phyloP scores from a whole-genome alignment of 1,140 invertebrate genomes.

The Ips nitidus region DNA sequence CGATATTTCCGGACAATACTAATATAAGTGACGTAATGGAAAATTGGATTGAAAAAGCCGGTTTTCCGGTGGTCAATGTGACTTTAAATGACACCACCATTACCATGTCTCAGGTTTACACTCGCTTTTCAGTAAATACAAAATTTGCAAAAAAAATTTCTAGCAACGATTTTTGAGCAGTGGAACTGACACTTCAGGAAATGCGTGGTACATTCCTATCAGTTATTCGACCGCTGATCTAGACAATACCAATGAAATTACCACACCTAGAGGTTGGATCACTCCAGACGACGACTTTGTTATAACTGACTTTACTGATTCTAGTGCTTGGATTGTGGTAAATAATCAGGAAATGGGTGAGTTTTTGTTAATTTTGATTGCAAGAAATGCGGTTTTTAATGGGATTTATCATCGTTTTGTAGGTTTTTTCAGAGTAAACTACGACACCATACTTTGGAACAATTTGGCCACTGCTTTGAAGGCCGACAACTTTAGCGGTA shows the following conservation, averaged over 20 bases:
- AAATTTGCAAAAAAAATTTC: neutral
- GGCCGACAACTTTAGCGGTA: slow-evolving; percentile 56
- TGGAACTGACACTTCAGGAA: slow-evolving; percentile 8
- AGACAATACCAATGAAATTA: slow-evolving; percentile 55
- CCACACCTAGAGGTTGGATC: slow-evolving; percentile 57
- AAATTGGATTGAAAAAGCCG: slow-evolving; percentile 62
- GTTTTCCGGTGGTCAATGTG: slow-evolving; percentile 61
- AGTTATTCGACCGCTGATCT: slow-evolving; percentile 56
- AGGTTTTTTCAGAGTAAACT: slow-evolving; percentile 81
- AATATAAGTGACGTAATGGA: slow-evolving; percentile 58
- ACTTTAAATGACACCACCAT: slow-evolving; percentile 28
- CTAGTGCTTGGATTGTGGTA: slow-evolving; percentile 66
- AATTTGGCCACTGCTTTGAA: slow-evolving; percentile 58
- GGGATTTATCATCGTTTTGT: slow-evolving; percentile 19
- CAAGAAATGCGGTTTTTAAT: slow-evolving; percentile 39
- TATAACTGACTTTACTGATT: slow-evolving; percentile 42
- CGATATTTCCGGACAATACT: slow-evolving; percentile 7
- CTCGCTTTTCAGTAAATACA: neutral
- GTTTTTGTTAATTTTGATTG: slow-evolving; percentile 54
- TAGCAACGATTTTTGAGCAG: slow-evolving; percentile 32
- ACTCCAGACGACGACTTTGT: slow-evolving; percentile 34
- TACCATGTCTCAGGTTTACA: slow-evolving; percentile 25
- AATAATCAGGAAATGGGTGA: slow-evolving; percentile 69
- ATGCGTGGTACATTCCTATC: slow-evolving; percentile 64
- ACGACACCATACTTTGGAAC: slow-evolving; percentile 69